Percentiles rank a stretch among this genome's conserved stretches.
Conservation (phyloP, 2,797 vertebrate genomes). For the Chaetophractus vellerosus region DNA sequence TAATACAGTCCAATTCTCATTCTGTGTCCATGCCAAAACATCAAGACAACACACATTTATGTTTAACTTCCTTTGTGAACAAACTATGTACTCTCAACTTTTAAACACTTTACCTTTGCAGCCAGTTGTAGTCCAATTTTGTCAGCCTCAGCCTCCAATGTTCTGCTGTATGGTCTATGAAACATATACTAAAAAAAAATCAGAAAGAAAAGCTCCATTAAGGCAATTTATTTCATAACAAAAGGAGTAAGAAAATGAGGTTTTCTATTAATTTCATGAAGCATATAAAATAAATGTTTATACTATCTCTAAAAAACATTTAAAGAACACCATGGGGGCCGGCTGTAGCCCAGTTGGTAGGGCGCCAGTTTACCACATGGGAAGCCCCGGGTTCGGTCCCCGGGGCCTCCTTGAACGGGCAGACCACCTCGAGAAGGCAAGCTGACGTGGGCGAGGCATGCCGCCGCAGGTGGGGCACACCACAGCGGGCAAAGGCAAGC, state of each 20-base stretch:
- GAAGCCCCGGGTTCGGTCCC: too few relatives aligned
- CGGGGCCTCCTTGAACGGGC: too few relatives aligned
- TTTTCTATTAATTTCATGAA: slow-evolving; percentile 41
- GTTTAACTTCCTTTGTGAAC: not conserved
- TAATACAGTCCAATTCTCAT: not conserved
- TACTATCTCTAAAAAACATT: not conserved
- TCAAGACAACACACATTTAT: not conserved
- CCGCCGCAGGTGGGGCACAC: too few relatives aligned
- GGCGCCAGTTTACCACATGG: too few relatives aligned
- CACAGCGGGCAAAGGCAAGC: too few relatives aligned
- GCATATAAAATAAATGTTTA: slow-evolving; percentile 51
- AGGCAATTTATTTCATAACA: slow-evolving; percentile 56
- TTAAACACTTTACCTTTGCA: slow-evolving; percentile 94
- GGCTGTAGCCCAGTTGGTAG: too few relatives aligned
- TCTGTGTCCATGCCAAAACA: not conserved
- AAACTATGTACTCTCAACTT: not conserved
- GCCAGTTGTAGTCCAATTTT: slow-evolving; percentile 95
- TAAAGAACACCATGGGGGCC: slow-evolving; percentile 6
- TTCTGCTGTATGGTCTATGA: slow-evolving; percentile 94
- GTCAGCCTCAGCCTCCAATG: slow-evolving; percentile 96
- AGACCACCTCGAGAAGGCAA: too few relatives aligned
- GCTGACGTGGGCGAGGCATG: too few relatives aligned
- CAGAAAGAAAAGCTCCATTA: slow-evolving; percentile 67
- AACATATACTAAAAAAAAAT: slow-evolving; percentile 93
- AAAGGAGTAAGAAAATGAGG: slow-evolving; percentile 39